Percentiles rank a stretch among this genome's conserved stretches.
Evolutionary conservation across 2,888 invertebrate species (phyloP).

Genomic region (Chalcis sispes): DNA sequence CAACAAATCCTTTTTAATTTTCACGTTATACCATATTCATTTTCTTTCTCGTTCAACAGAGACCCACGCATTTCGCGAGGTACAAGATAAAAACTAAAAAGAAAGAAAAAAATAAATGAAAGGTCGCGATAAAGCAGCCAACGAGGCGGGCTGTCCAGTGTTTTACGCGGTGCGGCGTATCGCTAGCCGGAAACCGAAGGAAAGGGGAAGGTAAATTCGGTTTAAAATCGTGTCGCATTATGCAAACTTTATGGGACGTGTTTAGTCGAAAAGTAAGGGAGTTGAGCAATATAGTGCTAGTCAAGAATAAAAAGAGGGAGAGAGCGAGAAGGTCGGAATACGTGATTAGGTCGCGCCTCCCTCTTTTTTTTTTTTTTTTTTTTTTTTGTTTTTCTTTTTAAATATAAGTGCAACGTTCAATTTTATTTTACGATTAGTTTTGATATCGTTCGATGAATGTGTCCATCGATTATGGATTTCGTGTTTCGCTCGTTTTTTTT

Average conservation of each 20-base stretch:
- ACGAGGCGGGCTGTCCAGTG: conserved; percentile 28
- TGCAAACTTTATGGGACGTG: conserved; percentile 53
- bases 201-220: conserved; percentile 20
- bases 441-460: not conserved
- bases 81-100: conserved; percentile 42
- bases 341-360: conserved; percentile 53
- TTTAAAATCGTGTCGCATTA: conserved; percentile 56
- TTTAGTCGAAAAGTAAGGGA: no score
- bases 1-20: no score
- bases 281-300: no score
- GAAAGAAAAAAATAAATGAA: not conserved
- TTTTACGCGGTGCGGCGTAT: not conserved
- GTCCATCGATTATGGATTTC: not conserved
- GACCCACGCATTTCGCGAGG: not conserved
- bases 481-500: not conserved
- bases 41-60: conserved; percentile 39
- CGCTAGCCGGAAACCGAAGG: not conserved
- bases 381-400: no score
- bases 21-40: no score
- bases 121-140: conserved; percentile 8
- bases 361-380: no score
- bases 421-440: conserved; percentile 35
- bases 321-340: conserved; percentile 35
- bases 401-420: no score
- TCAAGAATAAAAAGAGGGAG: not conserved